Evolutionary conservation across 1,140 invertebrate species (phyloP).

Genomic region (Aphaenogaster rudis): DNA sequence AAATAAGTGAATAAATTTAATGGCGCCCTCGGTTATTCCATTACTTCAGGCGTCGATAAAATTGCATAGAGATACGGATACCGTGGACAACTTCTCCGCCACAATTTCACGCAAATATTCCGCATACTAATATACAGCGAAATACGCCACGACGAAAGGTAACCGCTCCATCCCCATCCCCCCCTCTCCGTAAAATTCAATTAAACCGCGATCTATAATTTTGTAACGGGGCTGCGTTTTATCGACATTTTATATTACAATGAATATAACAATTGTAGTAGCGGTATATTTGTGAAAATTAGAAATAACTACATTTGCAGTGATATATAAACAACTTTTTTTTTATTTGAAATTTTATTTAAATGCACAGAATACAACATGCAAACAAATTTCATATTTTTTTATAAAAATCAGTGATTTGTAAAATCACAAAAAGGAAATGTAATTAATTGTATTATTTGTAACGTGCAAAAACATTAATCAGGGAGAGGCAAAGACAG

Average conservation of each 20-base stretch:
- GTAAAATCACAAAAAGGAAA: background rate
- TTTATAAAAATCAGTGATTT: background rate
- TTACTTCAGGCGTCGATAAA: slow-evolving; percentile 48
- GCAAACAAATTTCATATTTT: slow-evolving; percentile 25
- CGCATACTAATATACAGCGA: slow-evolving; percentile 41
- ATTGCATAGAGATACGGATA: slow-evolving; percentile 54
- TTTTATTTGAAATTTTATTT: slow-evolving; percentile 17
- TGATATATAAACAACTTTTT: slow-evolving; percentile 22
- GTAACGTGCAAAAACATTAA: background rate
- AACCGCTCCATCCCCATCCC: background rate
- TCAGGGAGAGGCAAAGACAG: background rate
- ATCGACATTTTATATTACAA: slow-evolving; percentile 29
- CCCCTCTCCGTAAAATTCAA: slow-evolving; percentile 7
- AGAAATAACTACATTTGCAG: background rate
- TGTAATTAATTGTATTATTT: slow-evolving; percentile 31
- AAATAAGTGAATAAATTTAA: slow-evolving; percentile 80
- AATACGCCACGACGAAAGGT: slow-evolving; percentile 24
- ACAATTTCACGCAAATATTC: slow-evolving; percentile 51
- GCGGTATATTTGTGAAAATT: background rate
- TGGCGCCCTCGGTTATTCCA: slow-evolving; percentile 66
- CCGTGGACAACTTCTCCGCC: slow-evolving; percentile 23
- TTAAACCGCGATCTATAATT: slow-evolving; percentile 56
- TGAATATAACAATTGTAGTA: background rate
- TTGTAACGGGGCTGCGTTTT: background rate
- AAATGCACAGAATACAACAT: background rate